Conservation (phyloP, 2,797 vertebrate genomes). For the Malacoraja senta region DNA sequence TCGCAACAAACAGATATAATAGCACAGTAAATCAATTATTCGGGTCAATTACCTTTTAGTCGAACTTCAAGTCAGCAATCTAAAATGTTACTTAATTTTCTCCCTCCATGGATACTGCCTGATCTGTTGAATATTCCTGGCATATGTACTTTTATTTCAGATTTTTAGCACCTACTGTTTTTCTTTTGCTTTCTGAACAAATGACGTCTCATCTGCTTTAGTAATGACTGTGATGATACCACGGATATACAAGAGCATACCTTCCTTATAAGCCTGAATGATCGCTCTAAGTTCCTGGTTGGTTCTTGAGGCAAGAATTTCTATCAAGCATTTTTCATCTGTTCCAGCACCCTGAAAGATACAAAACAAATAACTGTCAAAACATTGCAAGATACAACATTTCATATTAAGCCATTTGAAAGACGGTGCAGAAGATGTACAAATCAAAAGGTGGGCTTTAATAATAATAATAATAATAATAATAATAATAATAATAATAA, state of each 20-base stretch:
- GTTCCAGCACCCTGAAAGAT: slow-evolving; percentile 77
- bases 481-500: no score
- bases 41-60: neutral
- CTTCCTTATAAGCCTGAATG: slow-evolving; percentile 78
- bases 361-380: neutral
- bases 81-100: no score
- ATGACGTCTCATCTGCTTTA: neutral
- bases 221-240: neutral
- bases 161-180: no score
- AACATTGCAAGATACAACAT: neutral
- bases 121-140: neutral
- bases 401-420: neutral
- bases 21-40: neutral
- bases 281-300: slow-evolving; percentile 67
- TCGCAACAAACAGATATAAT: neutral
- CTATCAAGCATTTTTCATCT: slow-evolving; percentile 78
- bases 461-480: no score
- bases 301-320: slow-evolving; percentile 87
- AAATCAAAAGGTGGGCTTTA: neutral
- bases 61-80: neutral
- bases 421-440: neutral
- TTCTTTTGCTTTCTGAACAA: neutral
- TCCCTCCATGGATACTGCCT: neutral
- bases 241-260: slow-evolving; percentile 51
- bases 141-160: no score